Conservation (phyloP, 2,888 invertebrate genomes). For the Agriopis aurantiaria region DNA sequence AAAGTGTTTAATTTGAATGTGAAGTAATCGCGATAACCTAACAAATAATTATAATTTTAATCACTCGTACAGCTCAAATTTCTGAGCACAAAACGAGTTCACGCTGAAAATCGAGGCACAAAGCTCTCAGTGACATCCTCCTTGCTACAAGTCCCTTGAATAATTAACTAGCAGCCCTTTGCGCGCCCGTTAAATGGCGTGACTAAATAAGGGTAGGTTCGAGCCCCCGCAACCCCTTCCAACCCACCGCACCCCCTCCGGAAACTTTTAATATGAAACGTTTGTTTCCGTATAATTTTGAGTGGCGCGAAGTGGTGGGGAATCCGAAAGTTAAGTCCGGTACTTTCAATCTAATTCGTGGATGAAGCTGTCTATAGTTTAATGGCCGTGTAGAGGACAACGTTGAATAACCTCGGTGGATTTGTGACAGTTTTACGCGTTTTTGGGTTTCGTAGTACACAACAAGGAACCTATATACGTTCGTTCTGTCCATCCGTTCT, state of each 20-base stretch:
- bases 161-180: conserved; percentile 81
- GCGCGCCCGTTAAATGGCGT: conserved; percentile 80
- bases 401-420: neutral
- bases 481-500: too few relatives aligned
- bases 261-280: conserved; percentile 74
- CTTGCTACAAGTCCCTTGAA: conserved; percentile 55
- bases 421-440: neutral
- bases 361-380: neutral
- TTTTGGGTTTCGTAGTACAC: neutral
- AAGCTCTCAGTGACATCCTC: conserved; percentile 61
- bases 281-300: conserved; percentile 70
- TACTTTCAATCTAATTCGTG: conserved; percentile 13
- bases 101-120: conserved; percentile 33
- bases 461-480: too few relatives aligned
- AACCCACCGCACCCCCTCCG: conserved; percentile 48
- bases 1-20: too few relatives aligned
- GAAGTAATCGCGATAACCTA: neutral
- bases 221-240: conserved; percentile 46
- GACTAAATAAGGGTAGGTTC: conserved; percentile 78
- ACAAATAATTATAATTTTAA: conserved; percentile 30
- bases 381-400: neutral
- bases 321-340: conserved; percentile 22
- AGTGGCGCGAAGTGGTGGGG: conserved; percentile 47
- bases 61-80: conserved; percentile 33
- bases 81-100: conserved; percentile 31